Base-by-base conservation (phyloP, 2,797 vertebrate species). In the Rhyacichthys aspro region DNA sequence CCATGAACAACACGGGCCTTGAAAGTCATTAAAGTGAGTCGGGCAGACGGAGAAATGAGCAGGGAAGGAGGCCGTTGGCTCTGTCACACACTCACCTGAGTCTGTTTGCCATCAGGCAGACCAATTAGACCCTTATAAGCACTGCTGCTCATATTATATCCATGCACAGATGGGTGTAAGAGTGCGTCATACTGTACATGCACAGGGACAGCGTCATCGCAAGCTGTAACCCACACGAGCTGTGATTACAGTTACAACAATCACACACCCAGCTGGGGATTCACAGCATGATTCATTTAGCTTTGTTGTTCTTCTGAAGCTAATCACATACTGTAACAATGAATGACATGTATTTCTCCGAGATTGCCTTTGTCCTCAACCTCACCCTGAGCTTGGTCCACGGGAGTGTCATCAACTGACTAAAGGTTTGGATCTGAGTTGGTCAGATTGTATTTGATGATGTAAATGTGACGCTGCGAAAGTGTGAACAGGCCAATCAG, bases 81-180 rank as follows among this genome's bases (percentile, higher is more conserved):
- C 60, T 61, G 70, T 81, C 77, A 70, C 59, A 78, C 72, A 69
- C 78, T 78, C 75, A 88, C 86, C 73, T 84, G 69, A 72, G 67
- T 86, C 85, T 90, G 87, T 85, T 88, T 80, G 76, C 72, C 83
- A 86, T 89, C 82, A 89, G 58, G 49, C 53, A 15, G 42, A 68
- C 70, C 71, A 83, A 78, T 85, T 72, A 83, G 65, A 32, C 16
- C 46, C 23, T 18, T 1, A 36, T n/a, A 46, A 59, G 56, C 16
- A 1, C 16, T 41, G 67, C 75, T 55, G 62, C 63, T 63, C 17
- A 60, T 65, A 42, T 83, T 73, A 85, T 71, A 59, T 59, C 50
- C 42, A 61, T 28, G 37, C 59, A 52, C 70, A 59, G 64, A 54
- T 59, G 55, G 55, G 68, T 66, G 59, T 61, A 43, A 61, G 19